Evolutionary conservation across 2,888 invertebrate species (phyloP).

Genomic region (Plebejus argus): DNA sequence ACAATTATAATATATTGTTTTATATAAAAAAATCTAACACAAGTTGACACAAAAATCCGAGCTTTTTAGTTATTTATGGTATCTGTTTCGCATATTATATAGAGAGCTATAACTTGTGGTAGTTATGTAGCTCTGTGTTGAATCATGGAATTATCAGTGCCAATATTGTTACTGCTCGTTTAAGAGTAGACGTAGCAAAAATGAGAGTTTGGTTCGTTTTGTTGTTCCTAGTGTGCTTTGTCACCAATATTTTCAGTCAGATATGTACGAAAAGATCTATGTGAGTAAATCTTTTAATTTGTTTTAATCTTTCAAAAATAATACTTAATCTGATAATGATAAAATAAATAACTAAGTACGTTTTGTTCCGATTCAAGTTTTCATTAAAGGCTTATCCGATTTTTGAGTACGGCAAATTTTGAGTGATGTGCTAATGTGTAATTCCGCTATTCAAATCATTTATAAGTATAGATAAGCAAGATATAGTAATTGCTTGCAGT

Average conservation of each 20-base stretch:
- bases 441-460: no score
- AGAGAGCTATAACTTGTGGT: not conserved
- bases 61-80: not conserved
- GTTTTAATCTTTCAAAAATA: no score
- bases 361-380: no score
- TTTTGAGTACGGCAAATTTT: no score
- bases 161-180: not conserved
- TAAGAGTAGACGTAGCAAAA: not conserved
- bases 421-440: no score
- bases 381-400: no score
- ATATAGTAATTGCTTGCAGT: no score
- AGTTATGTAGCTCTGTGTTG: not conserved
- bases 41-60: not conserved
- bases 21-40: no score
- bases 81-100: not conserved
- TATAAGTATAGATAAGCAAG: no score
- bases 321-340: no score
- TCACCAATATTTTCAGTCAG: constrained; percentile 37
- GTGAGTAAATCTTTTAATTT: constrained; percentile 39
- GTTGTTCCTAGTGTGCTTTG: not conserved
- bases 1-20: no score
- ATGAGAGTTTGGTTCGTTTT: constrained; percentile 13
- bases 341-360: no score
- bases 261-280: constrained; percentile 40
- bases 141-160: not conserved